Conservation (phyloP, 2,888 invertebrate genomes). For the Idaea aversata region DNA sequence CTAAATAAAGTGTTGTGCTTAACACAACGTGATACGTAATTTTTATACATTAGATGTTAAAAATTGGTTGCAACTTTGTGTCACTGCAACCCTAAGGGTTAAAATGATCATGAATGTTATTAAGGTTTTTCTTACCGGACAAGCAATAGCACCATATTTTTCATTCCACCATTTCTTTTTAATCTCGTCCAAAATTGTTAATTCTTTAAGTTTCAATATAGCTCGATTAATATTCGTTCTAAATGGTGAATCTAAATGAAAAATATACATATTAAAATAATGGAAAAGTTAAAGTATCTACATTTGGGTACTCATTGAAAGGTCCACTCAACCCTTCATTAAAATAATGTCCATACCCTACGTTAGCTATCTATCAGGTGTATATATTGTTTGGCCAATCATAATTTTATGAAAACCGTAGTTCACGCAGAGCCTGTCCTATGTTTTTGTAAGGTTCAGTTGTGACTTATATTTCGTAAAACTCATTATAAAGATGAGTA, state of each 20-base stretch:
- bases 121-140: slow-evolving; percentile 55
- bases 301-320: not conserved
- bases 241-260: slow-evolving; percentile 75
- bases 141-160: slow-evolving; percentile 81
- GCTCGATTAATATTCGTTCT: slow-evolving; percentile 90
- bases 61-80: too few species aligned
- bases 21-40: too few species aligned
- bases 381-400: not conserved
- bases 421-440: too few species aligned
- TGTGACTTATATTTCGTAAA: too few species aligned
- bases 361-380: not conserved
- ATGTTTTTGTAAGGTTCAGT: too few species aligned
- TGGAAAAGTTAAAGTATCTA: not conserved
- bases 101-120: not conserved
- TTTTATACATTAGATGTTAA: too few species aligned
- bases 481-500: too few species aligned
- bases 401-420: not conserved
- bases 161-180: slow-evolving; percentile 96
- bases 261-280: not conserved
- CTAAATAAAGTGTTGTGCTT: too few species aligned
- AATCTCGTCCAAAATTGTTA: slow-evolving; percentile 86
- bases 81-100: not conserved
- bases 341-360: not conserved
- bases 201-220: slow-evolving; percentile 93
- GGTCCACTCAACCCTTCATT: not conserved